phyloP scores from a whole-genome alignment of 2,113 vertebrate genomes.

The Boleophthalmus pectinirostris region DNA sequence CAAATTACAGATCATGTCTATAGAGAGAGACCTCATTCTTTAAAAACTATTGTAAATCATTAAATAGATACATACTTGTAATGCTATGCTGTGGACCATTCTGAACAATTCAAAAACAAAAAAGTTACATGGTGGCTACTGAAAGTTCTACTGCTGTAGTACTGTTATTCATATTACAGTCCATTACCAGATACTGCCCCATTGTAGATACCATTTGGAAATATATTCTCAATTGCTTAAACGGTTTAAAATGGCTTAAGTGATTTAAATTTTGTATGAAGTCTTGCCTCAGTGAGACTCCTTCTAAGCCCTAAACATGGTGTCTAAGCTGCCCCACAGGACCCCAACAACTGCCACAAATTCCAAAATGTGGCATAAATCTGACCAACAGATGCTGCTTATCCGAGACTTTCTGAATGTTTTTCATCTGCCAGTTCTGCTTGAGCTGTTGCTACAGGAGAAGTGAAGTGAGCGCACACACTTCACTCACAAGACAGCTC shows the following conservation, averaged over 20 bases:
- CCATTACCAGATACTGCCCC: no score
- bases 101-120: no score
- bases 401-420: conserved; percentile 32
- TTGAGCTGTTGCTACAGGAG: conserved; percentile 29
- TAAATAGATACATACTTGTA: no score
- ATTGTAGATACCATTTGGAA: no score
- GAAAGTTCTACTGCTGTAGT: no score
- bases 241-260: neutral
- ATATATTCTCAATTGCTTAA: neutral
- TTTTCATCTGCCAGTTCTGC: conserved; percentile 24
- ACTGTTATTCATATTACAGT: no score
- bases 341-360: conserved; percentile 27
- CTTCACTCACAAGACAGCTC: conserved; percentile 55
- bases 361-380: conserved; percentile 18
- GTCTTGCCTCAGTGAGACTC: conserved; percentile 10
- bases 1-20: no score
- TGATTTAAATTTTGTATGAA: conserved; percentile 30
- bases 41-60: no score
- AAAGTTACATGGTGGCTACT: no score
- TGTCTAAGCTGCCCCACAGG: conserved; percentile 30
- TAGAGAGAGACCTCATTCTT: no score
- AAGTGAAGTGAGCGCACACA: conserved; percentile 30
- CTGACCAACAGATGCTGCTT: conserved; percentile 15
- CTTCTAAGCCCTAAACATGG: conserved; percentile 36
- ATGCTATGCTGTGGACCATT: no score